Evolutionary conservation across 2,113 vertebrate species (phyloP), one percentile per base, ranked within the genome.

Genomic region (Microtus pennsylvanicus): DNA sequence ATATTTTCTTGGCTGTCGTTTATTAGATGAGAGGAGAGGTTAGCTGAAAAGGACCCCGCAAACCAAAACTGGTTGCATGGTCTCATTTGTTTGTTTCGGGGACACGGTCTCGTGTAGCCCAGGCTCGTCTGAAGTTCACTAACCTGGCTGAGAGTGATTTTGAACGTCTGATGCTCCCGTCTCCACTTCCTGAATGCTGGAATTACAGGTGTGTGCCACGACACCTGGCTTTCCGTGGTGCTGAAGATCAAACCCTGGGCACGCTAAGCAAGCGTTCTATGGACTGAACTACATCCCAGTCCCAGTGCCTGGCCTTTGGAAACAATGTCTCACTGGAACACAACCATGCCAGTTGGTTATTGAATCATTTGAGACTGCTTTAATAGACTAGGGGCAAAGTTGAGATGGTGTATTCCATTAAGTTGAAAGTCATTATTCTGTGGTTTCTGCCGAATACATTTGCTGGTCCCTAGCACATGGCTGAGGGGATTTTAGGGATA

Each of bases 251-350:
- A 87, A 50, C 10, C 11, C 83, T 22, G 45, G 45, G 21, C 33
- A n/a, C 52, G 7, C 6, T 35, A 87, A 50, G 42, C 21, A 52
- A 87, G 33, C 30, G 70, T 35, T n/a, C 85, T 52, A 87, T 69
- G 12, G 2, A 70, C 19, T 87, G 65, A 69, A 67, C 11, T 86
- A 45, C 7, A 47, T 69, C 85, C 47, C 33, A 24, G 30, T 35
- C 65, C 35, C 30, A 26, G 63, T n/a, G 42, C 16, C 7, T 69
- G 11, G 19, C 72, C 93, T 94, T 92, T 94, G 26, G 90, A 90
- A 92, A 77, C 69, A 89, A 78, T 81, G 22, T 80, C 76, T 94
- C 75, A 69, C 92, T 95, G 93, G 58, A 81, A 72, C 7, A 45
- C 14, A 91, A 42, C 24, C 55, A 70, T 2, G 10, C 30, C 26